phyloP scores from a whole-genome alignment of 1,140 invertebrate genomes.

The Homalodisca vitripennis region DNA sequence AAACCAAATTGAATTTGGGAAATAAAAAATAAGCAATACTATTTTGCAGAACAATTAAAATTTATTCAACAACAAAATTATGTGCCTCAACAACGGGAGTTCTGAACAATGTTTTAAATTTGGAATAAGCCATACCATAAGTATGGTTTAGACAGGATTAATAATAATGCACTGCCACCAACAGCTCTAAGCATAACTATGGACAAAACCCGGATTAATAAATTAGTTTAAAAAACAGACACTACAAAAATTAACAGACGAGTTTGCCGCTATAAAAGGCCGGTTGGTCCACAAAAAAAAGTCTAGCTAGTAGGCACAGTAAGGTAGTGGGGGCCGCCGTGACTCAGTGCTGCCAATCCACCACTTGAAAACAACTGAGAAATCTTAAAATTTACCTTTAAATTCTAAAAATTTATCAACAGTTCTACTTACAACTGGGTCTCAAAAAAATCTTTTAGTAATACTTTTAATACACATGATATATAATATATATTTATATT shows the following conservation, averaged over 20 bases:
- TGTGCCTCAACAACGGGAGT: neutral
- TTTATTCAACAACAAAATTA: neutral
- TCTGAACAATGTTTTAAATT: neutral
- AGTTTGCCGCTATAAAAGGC: constrained; percentile 18
- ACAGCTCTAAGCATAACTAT: neutral
- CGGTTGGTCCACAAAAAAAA: constrained; percentile 19
- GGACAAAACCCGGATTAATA: neutral
- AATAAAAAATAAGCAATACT: too few relatives aligned
- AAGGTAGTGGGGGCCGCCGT: neutral
- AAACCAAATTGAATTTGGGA: too few relatives aligned
- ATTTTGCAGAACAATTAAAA: too few relatives aligned
- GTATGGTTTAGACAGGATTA: neutral
- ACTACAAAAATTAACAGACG: neutral
- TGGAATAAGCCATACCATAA: neutral
- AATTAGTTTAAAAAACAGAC: neutral
- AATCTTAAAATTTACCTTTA: neutral
- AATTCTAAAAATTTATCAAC: constrained; percentile 23
- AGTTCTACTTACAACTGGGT: neutral
- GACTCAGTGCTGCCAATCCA: neutral
- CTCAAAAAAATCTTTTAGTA: constrained; percentile 8
- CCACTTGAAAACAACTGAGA: neutral
- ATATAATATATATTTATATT: constrained; percentile 8
- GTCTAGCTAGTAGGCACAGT: constrained; percentile 21
- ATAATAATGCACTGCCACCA: neutral
- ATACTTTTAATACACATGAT: constrained; percentile 5